Evolutionary conservation across 37 sponge, comb jelly and placozoan genomes (phyloP).

Genomic region (Haliclona indistincta): DNA sequence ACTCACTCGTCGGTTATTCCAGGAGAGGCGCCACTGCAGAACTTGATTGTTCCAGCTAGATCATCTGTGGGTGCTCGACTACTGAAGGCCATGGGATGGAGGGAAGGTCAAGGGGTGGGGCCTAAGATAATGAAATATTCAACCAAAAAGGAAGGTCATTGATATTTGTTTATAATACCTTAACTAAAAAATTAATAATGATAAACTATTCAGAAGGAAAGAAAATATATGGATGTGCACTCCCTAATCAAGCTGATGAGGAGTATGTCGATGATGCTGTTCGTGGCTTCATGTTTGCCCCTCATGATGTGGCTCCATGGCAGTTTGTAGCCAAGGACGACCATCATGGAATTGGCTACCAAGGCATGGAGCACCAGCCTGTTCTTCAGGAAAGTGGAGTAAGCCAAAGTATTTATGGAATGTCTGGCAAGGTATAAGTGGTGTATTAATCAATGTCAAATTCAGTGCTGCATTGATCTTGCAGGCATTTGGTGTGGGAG

Average conservation of each 20-base stretch:
- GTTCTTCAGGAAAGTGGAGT: no score
- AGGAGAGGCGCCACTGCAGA: slow-evolving; percentile 55
- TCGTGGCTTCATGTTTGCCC: slow-evolving; percentile 71
- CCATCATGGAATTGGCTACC: slow-evolving; percentile 80
- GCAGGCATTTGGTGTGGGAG: slow-evolving; percentile 95
- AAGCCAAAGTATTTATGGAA: slow-evolving; percentile 74
- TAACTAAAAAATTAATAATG: no score
- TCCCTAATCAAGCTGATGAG: slow-evolving; percentile 17
- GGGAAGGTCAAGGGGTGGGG: slow-evolving; percentile 89
- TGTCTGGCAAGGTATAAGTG: slow-evolving; percentile 74
- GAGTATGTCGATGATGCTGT: background rate
- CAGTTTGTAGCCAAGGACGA: slow-evolving; percentile 67
- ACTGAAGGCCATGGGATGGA: slow-evolving; percentile 94
- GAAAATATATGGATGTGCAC: slow-evolving; percentile 57
- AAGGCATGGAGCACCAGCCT: slow-evolving; percentile 50
- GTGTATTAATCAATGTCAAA: background rate
- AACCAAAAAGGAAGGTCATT: slow-evolving; percentile 1
- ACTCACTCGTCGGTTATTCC: slow-evolving; percentile 45
- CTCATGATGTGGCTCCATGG: slow-evolving; percentile 59
- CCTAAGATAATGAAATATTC: slow-evolving; percentile 46
- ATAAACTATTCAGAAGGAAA: background rate
- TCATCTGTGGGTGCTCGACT: slow-evolving; percentile 72
- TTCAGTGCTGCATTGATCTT: background rate
- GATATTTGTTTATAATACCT: background rate
- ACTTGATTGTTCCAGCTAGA: slow-evolving; percentile 60